Evolutionary conservation across 2,113 vertebrate genomes (phyloP), one percentile per base, ranked within the genome.

Genomic region (Mus spicilegus): DNA sequence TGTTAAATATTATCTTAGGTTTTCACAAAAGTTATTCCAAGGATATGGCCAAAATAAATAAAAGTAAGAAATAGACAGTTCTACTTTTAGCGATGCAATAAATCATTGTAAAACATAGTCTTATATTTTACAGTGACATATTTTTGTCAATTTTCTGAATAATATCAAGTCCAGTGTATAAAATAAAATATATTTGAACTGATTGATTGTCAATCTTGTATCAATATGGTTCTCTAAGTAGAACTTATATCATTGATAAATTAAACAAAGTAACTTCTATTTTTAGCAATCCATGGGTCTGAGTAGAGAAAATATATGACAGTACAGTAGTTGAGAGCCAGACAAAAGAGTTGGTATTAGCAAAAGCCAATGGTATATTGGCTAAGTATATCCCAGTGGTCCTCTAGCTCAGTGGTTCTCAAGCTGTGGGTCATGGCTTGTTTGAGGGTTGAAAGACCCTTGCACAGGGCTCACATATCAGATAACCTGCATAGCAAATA

Each of bases 11-110:
- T 46, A 94, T 5, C 93, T 95, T 36, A 46, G 16, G 33, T 95
- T 93, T 96, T 61, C 80, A 58, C 86, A 72, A 75, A 93, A 95
- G 33, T 24, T 63, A 70, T 46, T 70, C 4, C 46, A 95, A n/a
- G 72, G 46, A 72, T 85, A 75, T 69, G 46, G 70, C 26, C 8
- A 73, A 63, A 65, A 67, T 7, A 70, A 87, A 63, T 82, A 84
- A 63, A 33, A 22, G 22, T 58, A 51, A 82, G 69, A 51, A 28
- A 19, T 65, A 2, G 17, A 90, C 5, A 30, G 3, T 9, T 70
- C 63, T 93, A 7, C 26, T 95, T 93, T 54, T 91, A 73, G 9
- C 95, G 26, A 80, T 54, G 26, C 13, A 69, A 46, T 28, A 91
- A 85, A 87, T n/a, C 51, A 76, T 90, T 82, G n/a, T 69, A 56